Percentiles rank a stretch among this genome's conserved stretches.
Evolutionary conservation across 2,797 vertebrate species (phyloP).

Genomic region (Pangasius mekongensis): DNA sequence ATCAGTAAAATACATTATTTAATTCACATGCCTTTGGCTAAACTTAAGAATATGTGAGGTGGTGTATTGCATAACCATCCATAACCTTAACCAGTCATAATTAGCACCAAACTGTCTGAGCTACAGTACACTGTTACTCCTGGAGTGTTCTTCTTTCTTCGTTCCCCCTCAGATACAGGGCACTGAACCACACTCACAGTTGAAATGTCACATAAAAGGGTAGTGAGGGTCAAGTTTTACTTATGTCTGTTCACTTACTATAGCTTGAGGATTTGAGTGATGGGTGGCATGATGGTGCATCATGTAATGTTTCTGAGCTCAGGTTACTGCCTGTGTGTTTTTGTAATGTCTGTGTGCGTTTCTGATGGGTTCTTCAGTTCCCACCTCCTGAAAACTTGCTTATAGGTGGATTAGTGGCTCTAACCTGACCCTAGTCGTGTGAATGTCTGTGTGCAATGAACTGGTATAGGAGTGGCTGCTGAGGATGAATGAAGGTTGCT

Average conservation of each 20-base stretch:
- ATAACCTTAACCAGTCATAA: background rate
- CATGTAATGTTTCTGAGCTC: background rate
- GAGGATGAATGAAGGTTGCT: background rate
- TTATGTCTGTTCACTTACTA: background rate
- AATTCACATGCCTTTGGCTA: background rate
- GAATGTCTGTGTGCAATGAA: background rate
- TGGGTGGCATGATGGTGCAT: background rate
- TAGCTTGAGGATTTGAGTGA: background rate
- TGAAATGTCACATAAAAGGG: background rate
- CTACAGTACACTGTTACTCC: background rate
- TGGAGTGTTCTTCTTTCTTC: background rate
- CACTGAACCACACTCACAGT: background rate
- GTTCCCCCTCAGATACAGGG: background rate
- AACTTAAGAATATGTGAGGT: background rate
- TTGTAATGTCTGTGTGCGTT: background rate
- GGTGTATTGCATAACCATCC: background rate
- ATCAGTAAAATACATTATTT: background rate
- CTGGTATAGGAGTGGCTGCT: background rate
- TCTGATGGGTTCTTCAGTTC: background rate
- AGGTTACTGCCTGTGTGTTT: background rate
- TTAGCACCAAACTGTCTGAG: background rate
- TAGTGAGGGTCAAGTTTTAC: background rate
- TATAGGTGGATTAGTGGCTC: background rate
- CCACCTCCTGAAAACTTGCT: background rate
- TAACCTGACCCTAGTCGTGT: background rate